Evolutionary conservation across 2,113 vertebrate genomes (phyloP).

Genomic region (Aspidoscelis tigris): DNA sequence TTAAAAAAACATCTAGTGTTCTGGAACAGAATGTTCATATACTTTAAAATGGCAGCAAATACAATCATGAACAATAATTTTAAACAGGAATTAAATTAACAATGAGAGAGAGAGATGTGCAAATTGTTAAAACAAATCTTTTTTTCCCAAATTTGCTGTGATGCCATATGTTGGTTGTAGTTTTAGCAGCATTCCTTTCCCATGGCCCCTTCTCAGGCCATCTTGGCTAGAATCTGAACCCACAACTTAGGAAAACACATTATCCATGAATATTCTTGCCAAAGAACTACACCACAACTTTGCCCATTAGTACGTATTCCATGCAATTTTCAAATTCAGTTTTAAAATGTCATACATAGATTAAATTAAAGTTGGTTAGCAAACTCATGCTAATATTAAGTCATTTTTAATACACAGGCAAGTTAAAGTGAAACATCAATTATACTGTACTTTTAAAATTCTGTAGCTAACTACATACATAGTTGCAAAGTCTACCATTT

Average conservation of each 20-base stretch:
- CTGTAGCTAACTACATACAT: slow-evolving; percentile 23
- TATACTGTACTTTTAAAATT: slow-evolving; percentile 38
- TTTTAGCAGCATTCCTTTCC: neutral
- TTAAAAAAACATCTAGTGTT: slow-evolving; percentile 51
- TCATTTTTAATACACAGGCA: neutral
- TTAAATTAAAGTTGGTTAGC: neutral
- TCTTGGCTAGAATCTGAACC: too few species aligned
- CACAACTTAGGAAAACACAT: too few species aligned
- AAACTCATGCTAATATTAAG: too few species aligned
- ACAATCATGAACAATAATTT: slow-evolving; percentile 11
- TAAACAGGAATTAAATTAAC: neutral
- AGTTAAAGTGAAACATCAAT: slow-evolving; percentile 33
- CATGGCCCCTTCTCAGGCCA: neutral
- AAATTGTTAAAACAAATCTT: neutral
- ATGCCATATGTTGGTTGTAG: neutral
- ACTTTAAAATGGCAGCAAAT: slow-evolving; percentile 2
- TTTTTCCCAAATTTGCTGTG: neutral
- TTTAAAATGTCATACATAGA: neutral
- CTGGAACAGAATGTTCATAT: slow-evolving; percentile 37
- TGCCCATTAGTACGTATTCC: neutral
- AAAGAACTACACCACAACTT: neutral
- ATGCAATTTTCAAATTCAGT: neutral
- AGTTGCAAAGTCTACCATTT: slow-evolving; percentile 36
- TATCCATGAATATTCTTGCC: neutral
- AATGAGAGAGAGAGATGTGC: neutral